These are phyloP conservation scores for Petrophora chlorosata DNA, from an alignment of 2,888 invertebrate genomes.

Conservation along the genomic window DNA sequence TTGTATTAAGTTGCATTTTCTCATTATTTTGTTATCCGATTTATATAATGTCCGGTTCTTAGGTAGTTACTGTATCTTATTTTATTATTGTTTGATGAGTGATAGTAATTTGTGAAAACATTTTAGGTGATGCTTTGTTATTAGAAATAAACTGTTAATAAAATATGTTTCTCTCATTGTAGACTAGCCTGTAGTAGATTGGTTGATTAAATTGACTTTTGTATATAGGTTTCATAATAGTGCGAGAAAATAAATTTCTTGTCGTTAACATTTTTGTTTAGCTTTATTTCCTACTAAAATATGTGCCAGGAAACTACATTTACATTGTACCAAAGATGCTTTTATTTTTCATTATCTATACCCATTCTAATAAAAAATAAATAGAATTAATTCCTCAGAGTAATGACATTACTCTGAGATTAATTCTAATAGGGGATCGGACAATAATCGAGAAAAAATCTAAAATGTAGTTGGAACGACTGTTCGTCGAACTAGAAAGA, in stretches of 20 bases:
- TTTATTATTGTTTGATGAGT: conserved; percentile 45
- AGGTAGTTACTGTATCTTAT: conserved; percentile 44
- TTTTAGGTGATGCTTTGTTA: conserved; percentile 71
- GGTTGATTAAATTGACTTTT: not conserved
- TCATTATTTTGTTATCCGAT: conserved; percentile 29
- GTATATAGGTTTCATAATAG: conserved; percentile 15
- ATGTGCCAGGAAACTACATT: not conserved
- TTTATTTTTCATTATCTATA: too few species aligned
- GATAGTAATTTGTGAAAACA: conserved; percentile 50
- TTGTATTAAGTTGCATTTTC: conserved; percentile 48
- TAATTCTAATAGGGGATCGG: too few species aligned
- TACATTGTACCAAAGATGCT: too few species aligned
- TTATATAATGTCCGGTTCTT: conserved; percentile 20
- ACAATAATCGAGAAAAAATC: too few species aligned
- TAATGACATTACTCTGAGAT: too few species aligned
- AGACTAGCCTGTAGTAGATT: conserved; percentile 13
- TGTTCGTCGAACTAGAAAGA: too few species aligned
- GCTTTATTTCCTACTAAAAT: too few species aligned
- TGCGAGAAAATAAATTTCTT: conserved; percentile 18
- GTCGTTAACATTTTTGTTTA: not conserved
- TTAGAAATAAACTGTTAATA: conserved; percentile 63
- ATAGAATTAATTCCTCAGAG: too few species aligned
- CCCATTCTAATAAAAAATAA: too few species aligned
- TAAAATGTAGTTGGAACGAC: too few species aligned
- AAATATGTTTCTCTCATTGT: conserved; percentile 29